These are phyloP conservation scores for Haliclystus octoradiatus DNA, from an alignment of 30 jellyfish, hydroid and myxozoan genomes.

Conservation along the genomic window DNA sequence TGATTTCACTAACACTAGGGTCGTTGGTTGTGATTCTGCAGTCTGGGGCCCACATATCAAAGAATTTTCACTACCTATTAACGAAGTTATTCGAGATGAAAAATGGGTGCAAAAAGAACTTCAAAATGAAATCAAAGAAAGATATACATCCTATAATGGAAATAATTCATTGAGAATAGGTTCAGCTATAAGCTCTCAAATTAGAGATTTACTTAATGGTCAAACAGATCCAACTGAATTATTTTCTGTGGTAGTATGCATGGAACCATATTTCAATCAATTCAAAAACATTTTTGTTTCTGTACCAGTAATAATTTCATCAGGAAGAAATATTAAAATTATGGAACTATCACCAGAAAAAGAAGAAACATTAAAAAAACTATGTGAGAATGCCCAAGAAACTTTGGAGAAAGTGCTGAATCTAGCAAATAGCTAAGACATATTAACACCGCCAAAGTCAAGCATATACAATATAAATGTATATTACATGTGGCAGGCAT, in stretches of 20 bases:
- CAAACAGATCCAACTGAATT: constrained; percentile 1
- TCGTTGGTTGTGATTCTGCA: constrained; percentile 76
- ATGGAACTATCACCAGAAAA: no score
- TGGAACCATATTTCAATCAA: no score
- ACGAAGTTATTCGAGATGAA: constrained; percentile 57
- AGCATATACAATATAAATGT: no score
- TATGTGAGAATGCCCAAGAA: no score
- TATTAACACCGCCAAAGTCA: no score
- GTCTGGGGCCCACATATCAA: constrained; percentile 93
- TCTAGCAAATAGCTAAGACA: no score
- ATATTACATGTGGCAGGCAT: no score
- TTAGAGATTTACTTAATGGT: constrained; percentile 45
- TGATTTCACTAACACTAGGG: constrained; percentile 64
- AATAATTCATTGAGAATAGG: background rate
- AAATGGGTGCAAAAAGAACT: constrained; percentile 53
- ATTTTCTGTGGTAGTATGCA: background rate
- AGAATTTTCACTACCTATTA: constrained; percentile 49
- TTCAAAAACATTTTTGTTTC: background rate
- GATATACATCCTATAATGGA: background rate
- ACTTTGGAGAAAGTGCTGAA: no score
- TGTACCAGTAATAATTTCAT: background rate
- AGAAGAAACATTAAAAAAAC: no score
- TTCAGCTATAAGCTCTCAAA: constrained; percentile 74
- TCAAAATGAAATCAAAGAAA: background rate
- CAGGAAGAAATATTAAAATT: background rate